These are phyloP conservation scores for Saguinus oedipus DNA, from an alignment of 2,797 vertebrate genomes.

Conservation along the genomic window DNA sequence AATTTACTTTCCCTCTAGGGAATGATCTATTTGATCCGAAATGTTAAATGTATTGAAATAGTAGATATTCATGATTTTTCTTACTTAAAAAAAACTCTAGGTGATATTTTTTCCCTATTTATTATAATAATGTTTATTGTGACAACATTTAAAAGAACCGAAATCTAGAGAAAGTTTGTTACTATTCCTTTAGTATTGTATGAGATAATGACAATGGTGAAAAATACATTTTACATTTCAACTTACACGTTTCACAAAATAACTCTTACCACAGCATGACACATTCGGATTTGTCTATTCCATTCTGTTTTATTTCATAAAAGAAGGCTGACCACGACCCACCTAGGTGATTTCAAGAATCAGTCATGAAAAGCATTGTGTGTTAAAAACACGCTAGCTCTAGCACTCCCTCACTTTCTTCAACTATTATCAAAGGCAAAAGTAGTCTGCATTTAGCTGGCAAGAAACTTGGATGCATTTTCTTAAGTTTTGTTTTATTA, in stretches of 20 bases:
- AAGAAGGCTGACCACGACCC: background rate
- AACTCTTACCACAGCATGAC: background rate
- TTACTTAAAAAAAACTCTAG: background rate
- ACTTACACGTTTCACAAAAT: background rate
- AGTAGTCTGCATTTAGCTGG: background rate
- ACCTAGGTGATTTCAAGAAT: background rate
- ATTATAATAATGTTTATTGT: background rate
- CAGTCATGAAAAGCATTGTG: background rate
- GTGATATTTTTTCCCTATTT: background rate
- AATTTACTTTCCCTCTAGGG: background rate
- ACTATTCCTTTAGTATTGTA: background rate
- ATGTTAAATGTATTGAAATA: background rate
- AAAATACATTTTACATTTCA: background rate
- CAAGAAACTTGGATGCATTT: background rate
- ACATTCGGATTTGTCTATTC: background rate
- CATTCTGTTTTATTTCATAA: background rate
- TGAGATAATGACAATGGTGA: background rate
- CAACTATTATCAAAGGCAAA: background rate
- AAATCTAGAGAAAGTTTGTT: background rate
- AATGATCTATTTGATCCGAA: background rate
- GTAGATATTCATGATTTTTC: background rate
- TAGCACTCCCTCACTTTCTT: background rate
- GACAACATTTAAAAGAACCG: background rate
- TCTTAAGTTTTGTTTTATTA: background rate
- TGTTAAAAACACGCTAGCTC: background rate